phyloP scores from a whole-genome alignment of 2,888 invertebrate species.

The Sesamia inferens region DNA sequence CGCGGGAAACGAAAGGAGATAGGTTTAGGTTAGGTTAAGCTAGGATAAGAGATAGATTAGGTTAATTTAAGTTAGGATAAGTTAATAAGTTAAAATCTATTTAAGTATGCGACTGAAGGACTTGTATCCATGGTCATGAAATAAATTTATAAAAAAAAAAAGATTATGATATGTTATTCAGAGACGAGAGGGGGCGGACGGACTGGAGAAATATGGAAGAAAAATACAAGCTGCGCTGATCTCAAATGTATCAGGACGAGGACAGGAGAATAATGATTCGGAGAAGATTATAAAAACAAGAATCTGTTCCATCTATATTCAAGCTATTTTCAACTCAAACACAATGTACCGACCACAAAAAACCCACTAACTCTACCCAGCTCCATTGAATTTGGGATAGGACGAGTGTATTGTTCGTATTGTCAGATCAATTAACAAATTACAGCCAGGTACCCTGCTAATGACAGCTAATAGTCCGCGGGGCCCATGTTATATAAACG shows the following conservation, averaged over 20 bases:
- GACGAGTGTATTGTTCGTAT: constrained; percentile 72
- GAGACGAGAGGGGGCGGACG: too few relatives aligned
- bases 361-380: constrained; percentile 16
- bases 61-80: too few relatives aligned
- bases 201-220: too few relatives aligned
- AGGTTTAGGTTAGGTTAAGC: too few relatives aligned
- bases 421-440: constrained; percentile 82
- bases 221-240: too few relatives aligned
- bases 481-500: constrained; percentile 22
- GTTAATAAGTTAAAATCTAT: too few relatives aligned
- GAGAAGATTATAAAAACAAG: neutral
- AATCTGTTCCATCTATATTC: neutral
- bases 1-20: too few relatives aligned
- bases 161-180: neutral
- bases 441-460: constrained; percentile 71
- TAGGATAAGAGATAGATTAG: too few relatives aligned
- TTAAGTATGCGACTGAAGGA: too few relatives aligned
- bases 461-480: constrained; percentile 73
- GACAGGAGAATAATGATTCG: neutral
- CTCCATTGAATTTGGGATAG: constrained; percentile 62
- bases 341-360: constrained; percentile 9
- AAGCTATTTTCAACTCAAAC: neutral
- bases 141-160: too few relatives aligned
- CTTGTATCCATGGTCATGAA: too few relatives aligned
- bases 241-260: too few relatives aligned